phyloP scores from a whole-genome alignment of 2,888 invertebrate genomes.

The Coecobrya sp. region DNA sequence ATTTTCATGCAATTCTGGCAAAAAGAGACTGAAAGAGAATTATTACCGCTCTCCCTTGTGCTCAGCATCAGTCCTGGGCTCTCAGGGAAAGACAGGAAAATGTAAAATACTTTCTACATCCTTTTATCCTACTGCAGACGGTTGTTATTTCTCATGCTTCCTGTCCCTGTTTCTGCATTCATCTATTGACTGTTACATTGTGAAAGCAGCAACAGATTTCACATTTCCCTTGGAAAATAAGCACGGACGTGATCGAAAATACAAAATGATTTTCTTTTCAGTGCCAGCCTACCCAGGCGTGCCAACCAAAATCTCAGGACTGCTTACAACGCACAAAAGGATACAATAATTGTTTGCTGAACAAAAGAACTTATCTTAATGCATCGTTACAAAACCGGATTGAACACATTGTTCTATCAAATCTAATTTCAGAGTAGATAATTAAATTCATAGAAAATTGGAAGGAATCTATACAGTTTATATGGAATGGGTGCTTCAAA shows the following conservation, averaged over 20 bases:
- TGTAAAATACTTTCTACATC: background rate
- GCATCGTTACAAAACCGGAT: slow-evolving; percentile 17
- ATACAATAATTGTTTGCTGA: slow-evolving; percentile 13
- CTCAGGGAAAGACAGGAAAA: background rate
- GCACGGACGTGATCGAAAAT: slow-evolving; percentile 25
- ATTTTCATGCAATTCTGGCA: background rate
- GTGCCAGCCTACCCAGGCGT: background rate
- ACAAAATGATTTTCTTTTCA: background rate
- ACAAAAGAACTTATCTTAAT: background rate
- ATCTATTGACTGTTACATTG: background rate
- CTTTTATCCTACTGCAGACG: background rate
- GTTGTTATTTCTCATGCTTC: background rate
- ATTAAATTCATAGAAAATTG: slow-evolving; percentile 35
- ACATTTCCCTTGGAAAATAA: background rate
- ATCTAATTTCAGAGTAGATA: slow-evolving; percentile 16
- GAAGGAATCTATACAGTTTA: background rate
- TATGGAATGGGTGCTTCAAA: background rate
- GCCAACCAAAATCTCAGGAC: background rate
- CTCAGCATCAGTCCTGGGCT: background rate
- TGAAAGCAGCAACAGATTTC: slow-evolving; percentile 46
- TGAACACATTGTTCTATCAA: background rate
- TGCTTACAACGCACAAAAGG: background rate
- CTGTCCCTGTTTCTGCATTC: background rate
- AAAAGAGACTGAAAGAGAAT: background rate
- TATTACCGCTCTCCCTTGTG: background rate